These are phyloP conservation scores for Embiotoca jacksoni DNA, from an alignment of 2,113 vertebrate genomes.

Conservation along the genomic window DNA sequence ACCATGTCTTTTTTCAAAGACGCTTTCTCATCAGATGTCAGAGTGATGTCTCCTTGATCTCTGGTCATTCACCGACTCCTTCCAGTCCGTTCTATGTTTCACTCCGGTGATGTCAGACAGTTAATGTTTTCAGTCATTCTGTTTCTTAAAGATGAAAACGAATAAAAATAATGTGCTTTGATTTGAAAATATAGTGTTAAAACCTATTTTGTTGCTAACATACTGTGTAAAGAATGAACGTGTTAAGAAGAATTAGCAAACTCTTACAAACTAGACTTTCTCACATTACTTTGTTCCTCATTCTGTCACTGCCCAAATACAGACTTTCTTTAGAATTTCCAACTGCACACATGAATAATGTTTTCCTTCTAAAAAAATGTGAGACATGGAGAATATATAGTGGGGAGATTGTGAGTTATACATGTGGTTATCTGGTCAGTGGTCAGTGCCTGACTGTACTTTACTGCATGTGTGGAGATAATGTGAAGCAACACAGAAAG, in stretches of 20 bases:
- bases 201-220: no score
- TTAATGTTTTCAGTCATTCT: background rate
- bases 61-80: no score
- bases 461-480: slow-evolving; percentile 1
- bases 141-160: background rate
- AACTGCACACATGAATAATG: slow-evolving; percentile 5
- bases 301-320: background rate
- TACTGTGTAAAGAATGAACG: background rate
- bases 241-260: background rate
- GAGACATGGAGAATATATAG: background rate
- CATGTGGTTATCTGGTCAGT: slow-evolving; percentile 15
- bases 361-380: slow-evolving; percentile 12
- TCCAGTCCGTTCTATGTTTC: background rate
- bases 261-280: background rate
- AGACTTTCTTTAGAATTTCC: slow-evolving; percentile 13
- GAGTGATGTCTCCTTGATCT: no score
- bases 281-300: no score
- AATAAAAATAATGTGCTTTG: no score
- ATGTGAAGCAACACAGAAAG: slow-evolving; percentile 25
- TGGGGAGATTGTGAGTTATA: background rate
- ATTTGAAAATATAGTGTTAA: no score
- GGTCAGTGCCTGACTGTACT: slow-evolving; percentile 18
- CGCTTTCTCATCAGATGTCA: no score
- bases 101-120: background rate
- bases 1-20: no score